Base-by-base conservation (phyloP, 2,888 invertebrate genomes). In the Papilio elwesi region DNA sequence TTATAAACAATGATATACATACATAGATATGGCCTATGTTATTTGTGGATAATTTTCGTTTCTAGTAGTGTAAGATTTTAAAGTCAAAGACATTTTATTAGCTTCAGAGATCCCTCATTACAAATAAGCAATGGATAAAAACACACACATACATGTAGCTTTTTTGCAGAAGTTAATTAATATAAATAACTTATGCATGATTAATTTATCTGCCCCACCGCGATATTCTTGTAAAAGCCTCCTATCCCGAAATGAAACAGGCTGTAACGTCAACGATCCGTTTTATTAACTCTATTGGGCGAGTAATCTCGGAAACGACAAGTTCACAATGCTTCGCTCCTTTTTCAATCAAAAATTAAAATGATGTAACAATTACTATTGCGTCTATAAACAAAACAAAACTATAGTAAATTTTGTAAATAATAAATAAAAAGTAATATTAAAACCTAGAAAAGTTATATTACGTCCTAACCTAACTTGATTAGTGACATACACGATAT, bases 181-280 rank as follows among this genome's bases (percentile, higher is more conserved):
- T 43, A 15, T 43, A 59, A 59, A 26, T 38, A 26, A 62, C 16
- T 43, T 43, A 52, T 8, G 36, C 36, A 59, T 62, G 59, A 62
- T 43, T 38, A 43, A 62, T 62, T 59, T 62, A 62, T n/a, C 11
- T 53, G 13, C 38, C 65, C 57, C 57, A 66, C 38, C 36, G 12
- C 43, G 59, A 43, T 4, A 38, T 36, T 51, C n/a, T 65, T 49
- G 11, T 16, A 49, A 66, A 43, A 49, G 65, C 47, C 49, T 64
- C 55, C 49, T 55, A 16, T 57, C 59, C 43, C 67, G 52, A 62
- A 52, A 67, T 52, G 47, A 62, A 59, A 59, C 51, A 59, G 43
- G 15, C 62, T 59, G 51, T 51, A 62, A 7, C 43, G 43, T 9
- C 16, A 52, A 16, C 16, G 65, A 51, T 49, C 38, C 59, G 15